phyloP scores from a whole-genome alignment of 2,888 invertebrate genomes.

The Apoderus coryli region DNA sequence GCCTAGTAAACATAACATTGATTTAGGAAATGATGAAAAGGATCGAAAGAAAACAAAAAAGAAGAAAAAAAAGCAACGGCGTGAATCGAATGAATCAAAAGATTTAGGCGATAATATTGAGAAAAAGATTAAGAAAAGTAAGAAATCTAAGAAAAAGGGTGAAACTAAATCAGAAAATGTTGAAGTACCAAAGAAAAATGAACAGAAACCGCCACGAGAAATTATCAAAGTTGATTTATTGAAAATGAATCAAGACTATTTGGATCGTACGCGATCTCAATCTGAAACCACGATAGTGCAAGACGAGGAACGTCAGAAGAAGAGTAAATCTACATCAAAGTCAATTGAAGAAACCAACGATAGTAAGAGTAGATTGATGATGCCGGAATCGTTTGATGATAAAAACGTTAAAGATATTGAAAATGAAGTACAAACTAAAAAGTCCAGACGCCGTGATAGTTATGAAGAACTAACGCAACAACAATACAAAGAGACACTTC shows the following conservation, averaged over 20 bases:
- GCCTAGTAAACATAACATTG: background rate
- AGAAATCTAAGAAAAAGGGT: slow-evolving; percentile 8
- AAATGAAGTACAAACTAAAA: too few species aligned
- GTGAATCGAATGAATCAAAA: slow-evolving; percentile 1
- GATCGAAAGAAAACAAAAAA: background rate
- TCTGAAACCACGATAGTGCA: background rate
- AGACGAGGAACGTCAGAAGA: slow-evolving; percentile 5
- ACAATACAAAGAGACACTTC: too few species aligned
- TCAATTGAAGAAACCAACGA: slow-evolving; percentile 5
- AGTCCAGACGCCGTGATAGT: too few species aligned
- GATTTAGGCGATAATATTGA: slow-evolving; percentile 10
- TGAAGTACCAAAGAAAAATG: slow-evolving; percentile 10
- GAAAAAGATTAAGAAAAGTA: slow-evolving; percentile 11
- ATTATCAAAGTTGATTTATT: slow-evolving; percentile 10
- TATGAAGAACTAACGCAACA: too few species aligned
- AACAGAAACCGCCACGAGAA: slow-evolving; percentile 7
- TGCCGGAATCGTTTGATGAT: too few species aligned
- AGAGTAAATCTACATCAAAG: slow-evolving; percentile 6
- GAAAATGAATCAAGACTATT: slow-evolving; percentile 14
- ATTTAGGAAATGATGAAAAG: slow-evolving; percentile 3
- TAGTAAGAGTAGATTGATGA: too few species aligned
- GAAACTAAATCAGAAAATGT: slow-evolving; percentile 9
- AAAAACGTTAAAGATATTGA: slow-evolving; percentile 3
- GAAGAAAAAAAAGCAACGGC: background rate
- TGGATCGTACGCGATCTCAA: slow-evolving; percentile 5